These are phyloP conservation scores for Ecliptopera silaceata DNA, from an alignment of 2,888 invertebrate species.

Conservation along the genomic window DNA sequence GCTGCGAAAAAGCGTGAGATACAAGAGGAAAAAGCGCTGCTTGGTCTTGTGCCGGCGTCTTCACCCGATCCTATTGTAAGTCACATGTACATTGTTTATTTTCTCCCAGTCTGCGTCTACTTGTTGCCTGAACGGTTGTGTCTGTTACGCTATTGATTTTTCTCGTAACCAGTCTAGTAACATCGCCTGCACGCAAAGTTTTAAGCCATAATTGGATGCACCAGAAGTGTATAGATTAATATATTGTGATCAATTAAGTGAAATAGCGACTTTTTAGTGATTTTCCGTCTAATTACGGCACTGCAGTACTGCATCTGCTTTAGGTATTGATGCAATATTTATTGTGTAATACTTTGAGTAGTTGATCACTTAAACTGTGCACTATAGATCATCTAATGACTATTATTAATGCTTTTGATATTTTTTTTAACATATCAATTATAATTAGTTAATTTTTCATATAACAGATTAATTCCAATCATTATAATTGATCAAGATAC, in stretches of 20 bases:
- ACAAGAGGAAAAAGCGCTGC: constrained; percentile 66
- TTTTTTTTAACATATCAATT: too few species aligned
- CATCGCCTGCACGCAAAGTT: constrained; percentile 41
- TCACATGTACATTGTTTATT: constrained; percentile 15
- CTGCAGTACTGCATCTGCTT: neutral
- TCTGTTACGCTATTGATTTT: constrained; percentile 49
- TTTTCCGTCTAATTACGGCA: neutral
- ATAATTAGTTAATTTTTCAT: too few species aligned
- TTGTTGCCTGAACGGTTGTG: constrained; percentile 42
- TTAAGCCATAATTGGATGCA: constrained; percentile 18
- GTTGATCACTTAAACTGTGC: too few species aligned
- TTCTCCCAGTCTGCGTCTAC: constrained; percentile 39
- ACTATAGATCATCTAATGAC: too few species aligned
- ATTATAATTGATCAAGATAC: too few species aligned
- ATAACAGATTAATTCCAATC: too few species aligned
- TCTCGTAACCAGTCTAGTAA: constrained; percentile 31
- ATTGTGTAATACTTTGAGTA: neutral
- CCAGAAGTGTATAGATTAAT: neutral
- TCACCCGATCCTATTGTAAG: constrained; percentile 43
- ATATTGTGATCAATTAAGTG: neutral
- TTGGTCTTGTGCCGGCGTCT: constrained; percentile 58
- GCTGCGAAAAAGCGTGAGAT: constrained; percentile 71
- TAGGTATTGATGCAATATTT: neutral
- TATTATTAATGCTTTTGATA: too few species aligned
- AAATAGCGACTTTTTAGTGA: neutral